Conservation (phyloP, 2,888 invertebrate species). For the Temnothorax unifasciatus region DNA sequence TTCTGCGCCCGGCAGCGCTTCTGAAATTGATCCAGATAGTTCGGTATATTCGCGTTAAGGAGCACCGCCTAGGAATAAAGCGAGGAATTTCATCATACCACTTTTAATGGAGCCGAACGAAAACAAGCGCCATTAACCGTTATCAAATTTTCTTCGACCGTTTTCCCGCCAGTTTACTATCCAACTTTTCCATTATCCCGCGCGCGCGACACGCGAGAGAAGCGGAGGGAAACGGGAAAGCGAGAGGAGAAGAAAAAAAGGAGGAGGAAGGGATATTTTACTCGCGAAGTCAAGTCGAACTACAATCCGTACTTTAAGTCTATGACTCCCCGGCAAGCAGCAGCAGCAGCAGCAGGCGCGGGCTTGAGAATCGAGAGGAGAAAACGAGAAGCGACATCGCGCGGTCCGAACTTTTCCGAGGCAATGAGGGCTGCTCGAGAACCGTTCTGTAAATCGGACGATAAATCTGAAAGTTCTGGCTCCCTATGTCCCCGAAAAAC, state of each 20-base stretch:
- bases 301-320: constrained; percentile 59
- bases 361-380: constrained; percentile 35
- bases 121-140: constrained; percentile 60
- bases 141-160: constrained; percentile 61
- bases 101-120: constrained; percentile 54
- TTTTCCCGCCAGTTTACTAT: constrained; percentile 54
- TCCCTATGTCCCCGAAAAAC: constrained; percentile 62
- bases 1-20: constrained; percentile 3
- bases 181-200: constrained; percentile 72
- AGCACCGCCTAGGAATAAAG: constrained; percentile 38
- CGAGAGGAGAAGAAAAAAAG: constrained; percentile 26
- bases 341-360: constrained; percentile 50
- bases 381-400: constrained; percentile 62
- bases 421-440: constrained; percentile 55
- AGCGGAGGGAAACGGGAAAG: constrained; percentile 2
- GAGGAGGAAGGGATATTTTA: constrained; percentile 57
- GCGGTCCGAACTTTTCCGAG: constrained; percentile 65
- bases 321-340: constrained; percentile 47
- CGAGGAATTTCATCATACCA: constrained; percentile 40
- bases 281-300: constrained; percentile 58
- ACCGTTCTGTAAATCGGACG: constrained; percentile 69
- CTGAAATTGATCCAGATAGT: constrained; percentile 41
- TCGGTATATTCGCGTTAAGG: constrained; percentile 32
- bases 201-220: constrained; percentile 27
- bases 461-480: constrained; percentile 74